A percentile compares a stretch with the other conserved stretches of the same genome.
Conservation (phyloP, 2,888 invertebrate genomes). For the Microctonus aethiopoides region DNA sequence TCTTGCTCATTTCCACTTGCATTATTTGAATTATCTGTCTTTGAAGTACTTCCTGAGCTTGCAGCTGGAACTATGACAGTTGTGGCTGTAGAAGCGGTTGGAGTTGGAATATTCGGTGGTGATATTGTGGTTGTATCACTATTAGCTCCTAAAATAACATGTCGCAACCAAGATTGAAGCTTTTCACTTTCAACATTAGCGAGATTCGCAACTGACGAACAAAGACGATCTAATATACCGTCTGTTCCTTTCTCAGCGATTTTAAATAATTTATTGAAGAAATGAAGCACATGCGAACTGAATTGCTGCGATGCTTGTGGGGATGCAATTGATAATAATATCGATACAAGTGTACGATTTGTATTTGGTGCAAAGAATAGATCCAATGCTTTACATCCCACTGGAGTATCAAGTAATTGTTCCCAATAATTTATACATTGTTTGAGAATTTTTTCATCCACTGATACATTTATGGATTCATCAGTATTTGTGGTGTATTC, state of each 20-base stretch:
- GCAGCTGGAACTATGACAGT: slow-evolving; percentile 42
- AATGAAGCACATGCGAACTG: slow-evolving; percentile 81
- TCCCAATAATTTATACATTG: slow-evolving; percentile 87
- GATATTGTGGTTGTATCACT: slow-evolving; percentile 66
- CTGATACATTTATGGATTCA: slow-evolving; percentile 60
- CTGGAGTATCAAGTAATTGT: slow-evolving; percentile 82
- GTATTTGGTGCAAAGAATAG: slow-evolving; percentile 79
- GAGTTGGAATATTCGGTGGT: slow-evolving; percentile 69
- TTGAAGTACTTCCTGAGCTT: slow-evolving; percentile 49
- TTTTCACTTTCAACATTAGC: slow-evolving; percentile 74
- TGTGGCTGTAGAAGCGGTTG: slow-evolving; percentile 52
- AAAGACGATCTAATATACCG: slow-evolving; percentile 75
- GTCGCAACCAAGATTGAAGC: slow-evolving; percentile 75
- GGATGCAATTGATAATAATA: slow-evolving; percentile 84
- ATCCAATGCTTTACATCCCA: slow-evolving; percentile 85
- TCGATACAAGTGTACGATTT: slow-evolving; percentile 78
- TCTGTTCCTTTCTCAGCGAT: slow-evolving; percentile 66
- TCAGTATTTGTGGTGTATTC: slow-evolving; percentile 69
- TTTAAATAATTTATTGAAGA: slow-evolving; percentile 80
- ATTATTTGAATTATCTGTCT: slow-evolving; percentile 52
- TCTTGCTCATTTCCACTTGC: slow-evolving; percentile 45
- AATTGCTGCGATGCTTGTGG: slow-evolving; percentile 78
- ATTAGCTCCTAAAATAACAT: slow-evolving; percentile 73
- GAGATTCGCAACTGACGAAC: slow-evolving; percentile 75
- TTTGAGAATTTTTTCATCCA: slow-evolving; percentile 74